Conservation (phyloP, 2,888 invertebrate species). For the Dasysyrphus tricinctus region DNA sequence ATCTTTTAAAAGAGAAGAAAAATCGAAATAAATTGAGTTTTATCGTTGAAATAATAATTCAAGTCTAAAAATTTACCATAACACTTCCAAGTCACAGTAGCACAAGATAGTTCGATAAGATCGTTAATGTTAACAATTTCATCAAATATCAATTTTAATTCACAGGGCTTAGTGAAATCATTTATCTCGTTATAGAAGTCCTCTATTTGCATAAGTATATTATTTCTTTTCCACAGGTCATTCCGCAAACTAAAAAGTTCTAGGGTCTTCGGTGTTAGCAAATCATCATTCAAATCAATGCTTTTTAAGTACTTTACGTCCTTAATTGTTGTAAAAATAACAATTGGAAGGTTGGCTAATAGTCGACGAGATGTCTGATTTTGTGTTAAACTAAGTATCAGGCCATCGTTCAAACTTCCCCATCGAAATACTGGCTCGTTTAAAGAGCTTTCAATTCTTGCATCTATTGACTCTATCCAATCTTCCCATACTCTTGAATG, state of each 20-base stretch:
- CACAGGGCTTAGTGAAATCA: constrained; percentile 88
- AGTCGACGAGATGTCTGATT: neutral
- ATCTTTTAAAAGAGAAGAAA: constrained; percentile 76
- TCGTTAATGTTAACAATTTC: constrained; percentile 91
- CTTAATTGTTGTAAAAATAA: constrained; percentile 51
- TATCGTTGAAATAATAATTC: neutral
- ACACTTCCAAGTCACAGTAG: constrained; percentile 90
- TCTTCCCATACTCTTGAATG: constrained; percentile 84
- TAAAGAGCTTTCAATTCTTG: constrained; percentile 33
- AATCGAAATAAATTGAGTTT: neutral
- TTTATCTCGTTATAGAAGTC: constrained; percentile 93
- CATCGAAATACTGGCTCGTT: constrained; percentile 46
- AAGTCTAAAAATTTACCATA: constrained; percentile 86
- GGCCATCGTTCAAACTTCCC: neutral
- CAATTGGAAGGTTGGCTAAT: constrained; percentile 60
- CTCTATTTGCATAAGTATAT: constrained; percentile 86
- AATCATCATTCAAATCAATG: neutral
- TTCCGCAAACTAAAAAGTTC: constrained; percentile 79
- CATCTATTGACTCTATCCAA: constrained; percentile 85
- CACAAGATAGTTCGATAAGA: constrained; percentile 88
- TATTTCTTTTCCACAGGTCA: constrained; percentile 80
- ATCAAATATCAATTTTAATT: constrained; percentile 90
- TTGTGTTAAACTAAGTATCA: neutral
- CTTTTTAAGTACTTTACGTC: constrained; percentile 66
- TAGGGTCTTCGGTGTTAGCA: constrained; percentile 78